Evolutionary conservation across 2,888 invertebrate genomes (phyloP).

Genomic region (Sicus ferrugineus): DNA sequence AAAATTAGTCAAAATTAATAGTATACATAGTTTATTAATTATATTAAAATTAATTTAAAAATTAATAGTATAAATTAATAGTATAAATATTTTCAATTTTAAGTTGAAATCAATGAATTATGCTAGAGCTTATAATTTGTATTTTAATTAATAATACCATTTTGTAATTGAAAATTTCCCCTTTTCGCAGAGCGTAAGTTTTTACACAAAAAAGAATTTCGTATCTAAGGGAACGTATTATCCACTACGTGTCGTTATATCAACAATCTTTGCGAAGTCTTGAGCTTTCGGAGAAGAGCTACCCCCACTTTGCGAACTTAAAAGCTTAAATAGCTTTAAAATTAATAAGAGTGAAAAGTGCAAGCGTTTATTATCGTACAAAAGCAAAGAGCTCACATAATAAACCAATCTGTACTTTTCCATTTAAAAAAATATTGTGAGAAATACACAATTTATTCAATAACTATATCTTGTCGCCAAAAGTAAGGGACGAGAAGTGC

Average conservation of each 20-base stretch:
- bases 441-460: constrained; percentile 33
- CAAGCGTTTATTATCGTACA: constrained; percentile 60
- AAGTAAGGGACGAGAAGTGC: not conserved
- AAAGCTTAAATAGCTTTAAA: too few species aligned
- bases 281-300: not conserved
- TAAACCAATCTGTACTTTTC: constrained; percentile 53
- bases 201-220: not conserved
- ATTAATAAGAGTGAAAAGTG: constrained; percentile 43
- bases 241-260: not conserved
- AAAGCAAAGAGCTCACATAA: constrained; percentile 58
- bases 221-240: not conserved
- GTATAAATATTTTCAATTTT: too few species aligned
- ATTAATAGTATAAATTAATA: too few species aligned
- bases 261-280: not conserved
- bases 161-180: constrained; percentile 1
- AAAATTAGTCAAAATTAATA: too few species aligned
- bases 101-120: too few species aligned
- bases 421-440: constrained; percentile 25
- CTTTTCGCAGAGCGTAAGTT: constrained; percentile 6
- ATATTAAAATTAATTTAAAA: too few species aligned
- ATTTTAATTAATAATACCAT: not conserved
- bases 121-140: too few species aligned
- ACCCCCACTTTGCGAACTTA: not conserved
- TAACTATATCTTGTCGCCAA: constrained; percentile 17
- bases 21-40: too few species aligned